phyloP scores from a whole-genome alignment of 2,888 invertebrate species.

The Leistus spinibarbis region DNA sequence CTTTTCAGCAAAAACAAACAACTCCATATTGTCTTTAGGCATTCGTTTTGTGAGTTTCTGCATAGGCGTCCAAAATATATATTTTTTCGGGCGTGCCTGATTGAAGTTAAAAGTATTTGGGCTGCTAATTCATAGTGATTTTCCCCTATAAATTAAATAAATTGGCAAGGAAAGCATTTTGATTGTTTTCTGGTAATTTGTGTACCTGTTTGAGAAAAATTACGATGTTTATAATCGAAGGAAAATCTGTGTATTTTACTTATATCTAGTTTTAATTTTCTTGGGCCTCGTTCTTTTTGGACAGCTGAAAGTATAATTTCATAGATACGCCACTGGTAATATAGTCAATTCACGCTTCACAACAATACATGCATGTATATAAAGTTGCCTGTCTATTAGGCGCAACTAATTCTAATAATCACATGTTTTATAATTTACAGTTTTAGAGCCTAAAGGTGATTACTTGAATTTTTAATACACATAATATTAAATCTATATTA shows the following conservation, averaged over 20 bases:
- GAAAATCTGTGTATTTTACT: neutral
- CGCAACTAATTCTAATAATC: neutral
- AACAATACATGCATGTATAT: neutral
- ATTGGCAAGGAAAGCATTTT: no score
- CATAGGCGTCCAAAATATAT: slow-evolving; percentile 60
- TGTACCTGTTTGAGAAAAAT: neutral
- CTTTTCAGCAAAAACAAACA: slow-evolving; percentile 65
- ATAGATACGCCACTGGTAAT: neutral
- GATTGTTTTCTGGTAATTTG: neutral
- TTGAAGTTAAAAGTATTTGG: slow-evolving; percentile 64
- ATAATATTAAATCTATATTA: no score
- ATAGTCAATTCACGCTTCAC: neutral
- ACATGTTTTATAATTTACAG: no score
- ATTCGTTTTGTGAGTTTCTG: slow-evolving; percentile 61
- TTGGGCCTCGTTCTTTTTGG: slow-evolving; percentile 83
- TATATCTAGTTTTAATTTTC: slow-evolving; percentile 58
- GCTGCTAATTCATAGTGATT: slow-evolving; percentile 63
- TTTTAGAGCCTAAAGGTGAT: no score
- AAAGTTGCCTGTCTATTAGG: neutral
- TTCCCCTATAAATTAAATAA: slow-evolving; percentile 9
- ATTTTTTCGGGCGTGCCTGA: slow-evolving; percentile 64
- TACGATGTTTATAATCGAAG: neutral
- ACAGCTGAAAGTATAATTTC: slow-evolving; percentile 64
- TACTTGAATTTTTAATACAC: no score
- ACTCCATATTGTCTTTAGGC: slow-evolving; percentile 65